Base-by-base conservation (phyloP, 2,113 vertebrate species). In the Stegastes partitus region DNA sequence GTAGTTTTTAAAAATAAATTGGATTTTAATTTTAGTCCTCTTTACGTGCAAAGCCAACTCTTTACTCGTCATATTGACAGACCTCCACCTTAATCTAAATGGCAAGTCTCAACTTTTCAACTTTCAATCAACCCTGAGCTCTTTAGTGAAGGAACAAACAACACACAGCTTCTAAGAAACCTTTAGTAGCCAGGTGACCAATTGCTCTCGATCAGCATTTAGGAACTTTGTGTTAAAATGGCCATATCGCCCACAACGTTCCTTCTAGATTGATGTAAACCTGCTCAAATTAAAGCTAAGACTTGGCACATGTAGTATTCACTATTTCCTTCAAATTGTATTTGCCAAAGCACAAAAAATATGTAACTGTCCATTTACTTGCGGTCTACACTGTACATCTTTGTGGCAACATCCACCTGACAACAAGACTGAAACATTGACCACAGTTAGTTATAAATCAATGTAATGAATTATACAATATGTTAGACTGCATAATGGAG, bases 401-500 rank as follows among this genome's bases (percentile, higher is more conserved):
- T 22, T 39, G 64, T 28, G 74, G 68, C 68, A 51, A 14, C 21
- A 28, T 53, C 53, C 37, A 55, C 47, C 45, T 51, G 61, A 66
- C 75, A 67, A 55, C 64, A 34, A 50, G 31, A 59, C 81, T 62
- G 76, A 83, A 63, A 58, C 56, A 79, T 11, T 57, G 74, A 82
- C 68, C 62, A 44, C 68, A 57, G 51, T 54, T 68, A 34, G 42
- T 76, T 68, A 61, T 71, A 83, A 77, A 87, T 85, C 86, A 83
- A 85, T 81, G 68, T 12, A 62, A 81, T 73, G 57, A 72, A 80
- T 81, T 84, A 76, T 71, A 76, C 70, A 72, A 76, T 80, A 65
- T 74, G 83, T 71, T 87, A 64, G 47, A 25, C 81, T 31, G 49
- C 55, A 73, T 83, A 90, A 85, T 84, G 75, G 79, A 69, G 57